Evolutionary conservation across 2,113 vertebrate genomes (phyloP).

Genomic region (Rhegmatorhina hoffmannsi): DNA sequence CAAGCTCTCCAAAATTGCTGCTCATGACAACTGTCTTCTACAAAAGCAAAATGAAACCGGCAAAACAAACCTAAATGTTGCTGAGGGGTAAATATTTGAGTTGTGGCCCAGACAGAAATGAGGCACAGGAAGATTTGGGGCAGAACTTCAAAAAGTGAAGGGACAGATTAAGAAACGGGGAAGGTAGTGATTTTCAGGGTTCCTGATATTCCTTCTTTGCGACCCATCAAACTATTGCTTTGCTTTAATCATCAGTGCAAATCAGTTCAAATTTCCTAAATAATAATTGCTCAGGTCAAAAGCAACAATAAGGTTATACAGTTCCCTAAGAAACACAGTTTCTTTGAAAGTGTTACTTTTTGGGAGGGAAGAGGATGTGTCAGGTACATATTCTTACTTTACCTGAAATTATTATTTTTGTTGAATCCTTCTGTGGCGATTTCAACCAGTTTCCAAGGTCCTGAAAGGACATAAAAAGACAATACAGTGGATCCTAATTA

Average conservation of each 20-base stretch:
- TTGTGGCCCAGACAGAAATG: neutral
- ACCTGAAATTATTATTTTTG: neutral
- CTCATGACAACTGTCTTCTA: neutral
- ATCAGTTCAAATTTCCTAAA: neutral
- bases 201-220: neutral
- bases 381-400: neutral
- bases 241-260: neutral
- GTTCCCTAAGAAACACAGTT: neutral
- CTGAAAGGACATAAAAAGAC: neutral
- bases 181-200: neutral
- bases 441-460: neutral
- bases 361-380: neutral
- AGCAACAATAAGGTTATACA: neutral
- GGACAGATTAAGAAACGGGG: neutral
- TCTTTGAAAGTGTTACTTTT: neutral
- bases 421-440: neutral
- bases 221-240: neutral
- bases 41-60: neutral
- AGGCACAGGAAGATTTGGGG: neutral
- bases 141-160: neutral
- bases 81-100: neutral
- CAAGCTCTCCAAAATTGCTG: neutral
- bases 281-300: neutral
- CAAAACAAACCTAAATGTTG: neutral
- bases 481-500: neutral